These are phyloP conservation scores for Myripristis jacobus DNA, from an alignment of 2,797 vertebrate species.

Conservation along the genomic window DNA sequence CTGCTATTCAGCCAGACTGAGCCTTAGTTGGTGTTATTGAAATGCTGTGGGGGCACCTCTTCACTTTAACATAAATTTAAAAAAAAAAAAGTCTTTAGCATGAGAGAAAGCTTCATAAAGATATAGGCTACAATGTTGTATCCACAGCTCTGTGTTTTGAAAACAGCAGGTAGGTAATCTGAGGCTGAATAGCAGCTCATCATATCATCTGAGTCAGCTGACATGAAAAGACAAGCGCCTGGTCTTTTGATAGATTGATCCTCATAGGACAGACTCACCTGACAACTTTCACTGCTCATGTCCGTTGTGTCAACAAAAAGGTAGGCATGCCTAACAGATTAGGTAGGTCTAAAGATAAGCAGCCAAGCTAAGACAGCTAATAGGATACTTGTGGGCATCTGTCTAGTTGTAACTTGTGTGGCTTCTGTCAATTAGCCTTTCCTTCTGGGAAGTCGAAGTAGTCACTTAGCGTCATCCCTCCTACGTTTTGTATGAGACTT, in stretches of 20 bases:
- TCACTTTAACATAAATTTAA: conserved; percentile 48
- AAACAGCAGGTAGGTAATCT: conserved; percentile 7
- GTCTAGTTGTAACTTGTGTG: conserved; percentile 43
- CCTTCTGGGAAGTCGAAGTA: conserved; percentile 24
- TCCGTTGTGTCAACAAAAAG: conserved; percentile 22
- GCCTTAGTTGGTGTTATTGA: conserved; percentile 71
- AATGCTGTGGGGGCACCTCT: conserved; percentile 57
- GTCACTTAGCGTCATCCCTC: conserved; percentile 21
- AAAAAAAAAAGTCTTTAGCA: conserved; percentile 29
- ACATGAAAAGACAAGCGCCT: conserved; percentile 16
- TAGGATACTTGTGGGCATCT: conserved; percentile 42
- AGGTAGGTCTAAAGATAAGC: conserved; percentile 47
- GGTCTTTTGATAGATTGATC: conserved; percentile 33
- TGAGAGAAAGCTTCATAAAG: conserved; percentile 17
- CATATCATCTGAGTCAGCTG: conserved; percentile 23
- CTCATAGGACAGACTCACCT: conserved; percentile 45
- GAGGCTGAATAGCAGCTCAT: conserved; percentile 16
- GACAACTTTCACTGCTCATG: conserved; percentile 29
- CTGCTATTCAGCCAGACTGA: conserved; percentile 62
- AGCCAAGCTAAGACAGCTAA: conserved; percentile 44
- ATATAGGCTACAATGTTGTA: background rate
- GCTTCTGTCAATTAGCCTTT: conserved; percentile 44
- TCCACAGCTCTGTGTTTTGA: conserved; percentile 17
- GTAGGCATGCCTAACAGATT: conserved; percentile 17
- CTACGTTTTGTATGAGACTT: conserved; percentile 8